phyloP scores from a whole-genome alignment of 2,113 vertebrate species.

The Marmota flaviventris region DNA sequence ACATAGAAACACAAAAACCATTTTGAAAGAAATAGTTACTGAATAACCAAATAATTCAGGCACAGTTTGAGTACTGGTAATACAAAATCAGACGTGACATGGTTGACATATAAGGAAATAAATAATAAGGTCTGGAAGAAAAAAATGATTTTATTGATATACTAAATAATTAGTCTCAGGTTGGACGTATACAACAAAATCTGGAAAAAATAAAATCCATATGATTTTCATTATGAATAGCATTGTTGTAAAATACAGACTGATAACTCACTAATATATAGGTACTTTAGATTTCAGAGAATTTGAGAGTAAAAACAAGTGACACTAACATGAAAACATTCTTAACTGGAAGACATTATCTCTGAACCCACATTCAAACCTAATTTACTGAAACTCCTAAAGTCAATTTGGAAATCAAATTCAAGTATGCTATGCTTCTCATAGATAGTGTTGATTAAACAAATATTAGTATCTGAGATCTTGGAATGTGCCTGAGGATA shows the following conservation, averaged over 20 bases:
- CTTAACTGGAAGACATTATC: too few species aligned
- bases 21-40: background rate
- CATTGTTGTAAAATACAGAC: background rate
- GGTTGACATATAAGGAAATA: background rate
- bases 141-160: background rate
- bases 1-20: background rate
- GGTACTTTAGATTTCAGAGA: background rate
- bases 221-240: background rate
- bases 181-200: background rate
- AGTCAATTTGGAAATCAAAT: background rate
- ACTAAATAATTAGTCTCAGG: background rate
- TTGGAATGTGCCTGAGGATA: background rate
- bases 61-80: background rate
- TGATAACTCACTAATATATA: background rate
- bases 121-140: background rate
- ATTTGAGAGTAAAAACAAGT: background rate
- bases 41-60: background rate
- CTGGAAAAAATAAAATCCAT: background rate
- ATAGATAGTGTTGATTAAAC: background rate
- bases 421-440: background rate
- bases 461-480: background rate
- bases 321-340: background rate
- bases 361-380: background rate
- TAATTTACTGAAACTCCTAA: background rate
- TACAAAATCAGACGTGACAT: background rate